These are phyloP conservation scores for Ornithoptera priamus DNA, from an alignment of 2,888 invertebrate genomes.

Conservation along the genomic window DNA sequence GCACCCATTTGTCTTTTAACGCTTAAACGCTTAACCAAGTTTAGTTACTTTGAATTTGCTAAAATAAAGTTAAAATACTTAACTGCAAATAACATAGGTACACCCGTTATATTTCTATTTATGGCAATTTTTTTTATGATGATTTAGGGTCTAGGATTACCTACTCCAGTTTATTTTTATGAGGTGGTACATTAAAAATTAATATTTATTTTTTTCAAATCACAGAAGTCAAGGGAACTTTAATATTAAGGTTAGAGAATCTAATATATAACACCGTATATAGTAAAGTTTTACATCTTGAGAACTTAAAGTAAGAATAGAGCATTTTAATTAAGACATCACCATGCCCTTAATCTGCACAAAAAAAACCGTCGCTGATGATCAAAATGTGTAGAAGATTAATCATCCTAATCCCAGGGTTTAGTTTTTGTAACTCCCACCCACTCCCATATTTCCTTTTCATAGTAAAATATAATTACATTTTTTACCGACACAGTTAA, in stretches of 20 bases:
- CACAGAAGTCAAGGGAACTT: too few species aligned
- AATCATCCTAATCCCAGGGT: neutral
- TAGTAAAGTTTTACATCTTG: too few species aligned
- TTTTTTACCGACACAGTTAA: neutral
- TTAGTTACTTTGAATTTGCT: conserved; percentile 1
- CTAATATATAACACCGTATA: too few species aligned
- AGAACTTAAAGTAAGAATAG: too few species aligned
- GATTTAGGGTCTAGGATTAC: too few species aligned
- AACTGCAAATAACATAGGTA: neutral
- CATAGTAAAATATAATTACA: neutral
- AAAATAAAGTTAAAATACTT: neutral
- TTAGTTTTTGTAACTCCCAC: neutral
- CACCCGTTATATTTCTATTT: neutral
- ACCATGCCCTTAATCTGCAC: too few species aligned
- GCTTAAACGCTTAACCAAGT: conserved; percentile 12
- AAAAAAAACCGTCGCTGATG: neutral
- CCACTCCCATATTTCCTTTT: neutral
- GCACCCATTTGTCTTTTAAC: conserved; percentile 15
- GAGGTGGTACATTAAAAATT: too few species aligned
- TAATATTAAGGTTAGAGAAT: too few species aligned
- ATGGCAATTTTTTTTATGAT: too few species aligned
- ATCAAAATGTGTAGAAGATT: neutral
- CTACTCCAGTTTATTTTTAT: too few species aligned
- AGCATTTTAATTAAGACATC: too few species aligned
- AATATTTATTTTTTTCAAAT: too few species aligned